Evolutionary conservation across 1,140 invertebrate genomes (phyloP).

Genomic region (Brachionus rubens): DNA sequence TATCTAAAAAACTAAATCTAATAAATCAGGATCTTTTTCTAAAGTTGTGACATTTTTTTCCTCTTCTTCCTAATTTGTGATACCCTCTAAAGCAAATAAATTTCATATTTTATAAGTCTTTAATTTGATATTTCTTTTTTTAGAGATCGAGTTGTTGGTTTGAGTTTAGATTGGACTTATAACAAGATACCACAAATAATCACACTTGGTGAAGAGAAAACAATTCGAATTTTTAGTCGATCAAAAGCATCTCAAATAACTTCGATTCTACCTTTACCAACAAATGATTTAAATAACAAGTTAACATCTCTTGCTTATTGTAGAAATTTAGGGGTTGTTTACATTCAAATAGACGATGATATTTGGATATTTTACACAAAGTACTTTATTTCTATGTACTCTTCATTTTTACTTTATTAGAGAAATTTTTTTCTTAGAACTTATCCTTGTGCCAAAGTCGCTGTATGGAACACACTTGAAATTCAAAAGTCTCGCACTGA

Average conservation of each 20-base stretch:
- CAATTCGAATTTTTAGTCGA: slow-evolving; percentile 15
- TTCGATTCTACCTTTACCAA: slow-evolving; percentile 57
- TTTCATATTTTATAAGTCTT: too few species aligned
- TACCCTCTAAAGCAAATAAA: too few species aligned
- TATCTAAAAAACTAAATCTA: too few species aligned
- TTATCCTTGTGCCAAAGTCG: slow-evolving; percentile 56
- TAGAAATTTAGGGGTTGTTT: slow-evolving; percentile 55
- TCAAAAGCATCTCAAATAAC: neutral
- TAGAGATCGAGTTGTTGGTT: neutral
- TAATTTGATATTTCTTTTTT: too few species aligned
- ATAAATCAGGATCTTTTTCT: too few species aligned
- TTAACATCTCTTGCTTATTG: slow-evolving; percentile 55
- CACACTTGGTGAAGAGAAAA: slow-evolving; percentile 7
- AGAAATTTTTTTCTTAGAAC: slow-evolving; percentile 50
- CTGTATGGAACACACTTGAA: slow-evolving; percentile 54
- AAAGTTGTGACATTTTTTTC: too few species aligned
- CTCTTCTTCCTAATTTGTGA: too few species aligned
- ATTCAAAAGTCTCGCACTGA: slow-evolving; percentile 50
- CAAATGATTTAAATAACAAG: slow-evolving; percentile 53
- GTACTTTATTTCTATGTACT: slow-evolving; percentile 48
- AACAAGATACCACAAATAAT: slow-evolving; percentile 7
- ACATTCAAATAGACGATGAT: slow-evolving; percentile 54
- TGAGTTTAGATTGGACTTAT: neutral
- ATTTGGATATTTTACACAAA: slow-evolving; percentile 60
- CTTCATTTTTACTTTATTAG: neutral